Evolutionary conservation across 2,113 vertebrate species (phyloP).

Genomic region (Glaucomys volans): DNA sequence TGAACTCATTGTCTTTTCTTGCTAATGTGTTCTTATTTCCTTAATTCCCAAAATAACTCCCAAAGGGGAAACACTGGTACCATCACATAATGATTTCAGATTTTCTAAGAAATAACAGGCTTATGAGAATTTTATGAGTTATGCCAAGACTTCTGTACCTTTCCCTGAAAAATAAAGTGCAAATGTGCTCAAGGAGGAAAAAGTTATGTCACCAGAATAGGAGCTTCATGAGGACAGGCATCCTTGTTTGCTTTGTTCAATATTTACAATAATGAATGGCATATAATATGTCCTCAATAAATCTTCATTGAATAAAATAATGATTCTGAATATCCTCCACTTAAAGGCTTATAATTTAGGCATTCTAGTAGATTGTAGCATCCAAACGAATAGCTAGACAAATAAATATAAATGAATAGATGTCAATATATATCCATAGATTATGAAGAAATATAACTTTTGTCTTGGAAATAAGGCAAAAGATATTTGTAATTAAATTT

Average conservation of each 20-base stretch:
- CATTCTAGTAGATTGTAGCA: conserved; percentile 5
- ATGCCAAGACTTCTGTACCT: not conserved
- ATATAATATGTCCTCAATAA: conserved; percentile 38
- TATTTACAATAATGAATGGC: not conserved
- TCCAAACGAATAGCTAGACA: not conserved
- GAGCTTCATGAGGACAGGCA: not conserved
- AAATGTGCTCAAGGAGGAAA: not conserved
- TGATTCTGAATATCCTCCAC: not conserved
- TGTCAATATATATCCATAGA: not conserved
- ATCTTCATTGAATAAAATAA: not conserved
- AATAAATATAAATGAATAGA: not conserved
- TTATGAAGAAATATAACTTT: not conserved
- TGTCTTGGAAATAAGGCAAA: conserved; percentile 8
- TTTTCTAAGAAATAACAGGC: not conserved
- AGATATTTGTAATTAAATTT: not conserved
- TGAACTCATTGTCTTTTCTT: not conserved
- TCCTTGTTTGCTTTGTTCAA: conserved; percentile 25
- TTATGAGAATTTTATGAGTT: conserved; percentile 46
- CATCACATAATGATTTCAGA: conserved; percentile 28
- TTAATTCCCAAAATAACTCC: not conserved
- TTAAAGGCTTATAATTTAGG: not conserved
- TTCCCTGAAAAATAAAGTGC: conserved; percentile 39
- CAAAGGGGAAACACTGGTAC: not conserved
- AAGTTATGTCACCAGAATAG: not conserved
- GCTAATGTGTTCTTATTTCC: conserved; percentile 41